Conservation (phyloP, 1,140 invertebrate species). For the Hylaeus anthracinus region DNA sequence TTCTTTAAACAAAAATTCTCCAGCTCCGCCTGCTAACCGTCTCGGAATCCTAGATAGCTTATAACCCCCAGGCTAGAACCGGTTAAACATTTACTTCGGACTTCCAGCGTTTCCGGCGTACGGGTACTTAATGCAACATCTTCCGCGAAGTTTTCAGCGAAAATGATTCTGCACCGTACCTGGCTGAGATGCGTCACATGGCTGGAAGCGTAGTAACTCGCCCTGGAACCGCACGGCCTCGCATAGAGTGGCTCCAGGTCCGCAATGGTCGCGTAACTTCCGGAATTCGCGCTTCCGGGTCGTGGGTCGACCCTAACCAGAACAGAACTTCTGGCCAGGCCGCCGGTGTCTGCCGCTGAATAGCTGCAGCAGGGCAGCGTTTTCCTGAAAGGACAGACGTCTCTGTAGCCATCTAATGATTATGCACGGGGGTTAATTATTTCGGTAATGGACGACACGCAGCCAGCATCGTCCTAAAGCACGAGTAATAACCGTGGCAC, state of each 20-base stretch:
- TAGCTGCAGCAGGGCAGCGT: slow-evolving; percentile 80
- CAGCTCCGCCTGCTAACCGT: too few species aligned
- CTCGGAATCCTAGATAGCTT: too few species aligned
- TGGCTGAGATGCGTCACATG: slow-evolving; percentile 82
- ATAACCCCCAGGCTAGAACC: too few species aligned
- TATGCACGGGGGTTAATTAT: slow-evolving; percentile 60
- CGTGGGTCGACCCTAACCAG: slow-evolving; percentile 86
- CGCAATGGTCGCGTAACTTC: slow-evolving; percentile 90
- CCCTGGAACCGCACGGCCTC: slow-evolving; percentile 81
- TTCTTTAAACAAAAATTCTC: not conserved
- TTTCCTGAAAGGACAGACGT: slow-evolving; percentile 72
- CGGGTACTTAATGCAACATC: slow-evolving; percentile 15
- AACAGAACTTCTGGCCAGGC: slow-evolving; percentile 81
- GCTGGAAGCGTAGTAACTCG: slow-evolving; percentile 84
- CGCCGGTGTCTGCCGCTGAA: slow-evolving; percentile 77
- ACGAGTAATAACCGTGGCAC: slow-evolving; percentile 1
- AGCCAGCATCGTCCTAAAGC: not conserved
- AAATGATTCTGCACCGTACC: slow-evolving; percentile 73
- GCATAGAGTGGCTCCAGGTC: slow-evolving; percentile 85
- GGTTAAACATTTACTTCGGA: not conserved
- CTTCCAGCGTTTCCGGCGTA: not conserved
- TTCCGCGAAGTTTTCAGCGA: slow-evolving; percentile 6
- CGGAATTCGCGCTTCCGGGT: slow-evolving; percentile 87
- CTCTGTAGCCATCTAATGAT: slow-evolving; percentile 41
- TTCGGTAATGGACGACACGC: slow-evolving; percentile 41